Evolutionary conservation across 2,113 vertebrate species (phyloP), one percentile per base, ranked within the genome.

Genomic region (Panurus biarmicus): DNA sequence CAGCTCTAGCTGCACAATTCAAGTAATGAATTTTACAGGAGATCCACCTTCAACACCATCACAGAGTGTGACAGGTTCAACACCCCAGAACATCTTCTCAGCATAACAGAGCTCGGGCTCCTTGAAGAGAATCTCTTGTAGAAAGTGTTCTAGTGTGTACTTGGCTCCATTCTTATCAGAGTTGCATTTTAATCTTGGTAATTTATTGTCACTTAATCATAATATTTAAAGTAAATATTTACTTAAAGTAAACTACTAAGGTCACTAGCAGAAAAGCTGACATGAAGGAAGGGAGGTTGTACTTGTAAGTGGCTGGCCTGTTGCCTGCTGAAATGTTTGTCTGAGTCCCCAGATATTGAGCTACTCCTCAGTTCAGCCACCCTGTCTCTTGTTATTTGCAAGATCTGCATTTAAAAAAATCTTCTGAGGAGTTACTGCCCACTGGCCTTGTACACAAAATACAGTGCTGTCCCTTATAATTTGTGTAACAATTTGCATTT

Each of bases 191-290:
- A 87, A 76, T 82, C 71, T 73, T 31, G 26, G 50, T 51, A 89
- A 87, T 79, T 91, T 93, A 65, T 75, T 93, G 91, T 62, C 62
- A 87, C 66, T 87, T 91, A 65, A 87, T 89, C 66, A 29, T 79
- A 91, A 75, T 73, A 73, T 54, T 94, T 91, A 71, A 94, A 94
- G 91, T 83, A 94, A 96, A 92, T 85, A 87, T 79, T 89, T 77
- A 70, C 87, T 70, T 95, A 87, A 94, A 71, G 25, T 80, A 67
- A 75, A 77, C 70, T 70, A 76, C 36, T 87, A 56, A 50, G 50
- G 87, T 76, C 11, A 4, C 26, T 66, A 66, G 51, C 1, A 3
- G 81, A 85, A 92, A 93, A 93, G 35, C 64, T 87, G 81, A 85
- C 74, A 79, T 24, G 77, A 87, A 66, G 84, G 77, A 82, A 90